phyloP scores from a whole-genome alignment of 2,113 vertebrate species.

The Ellobius talpinus region DNA sequence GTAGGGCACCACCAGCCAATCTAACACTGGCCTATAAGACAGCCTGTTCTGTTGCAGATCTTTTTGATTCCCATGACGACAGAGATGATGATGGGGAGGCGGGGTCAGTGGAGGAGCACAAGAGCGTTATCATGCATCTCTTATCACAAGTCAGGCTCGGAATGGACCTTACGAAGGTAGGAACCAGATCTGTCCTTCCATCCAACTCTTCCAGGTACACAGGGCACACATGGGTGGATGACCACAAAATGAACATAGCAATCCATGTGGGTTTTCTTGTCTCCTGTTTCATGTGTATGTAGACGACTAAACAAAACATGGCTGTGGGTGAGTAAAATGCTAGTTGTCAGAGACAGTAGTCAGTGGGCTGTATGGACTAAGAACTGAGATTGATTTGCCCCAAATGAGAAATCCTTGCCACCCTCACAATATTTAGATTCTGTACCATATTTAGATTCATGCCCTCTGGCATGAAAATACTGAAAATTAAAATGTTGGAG shows the following conservation, averaged over 20 bases:
- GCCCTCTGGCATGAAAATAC: neutral
- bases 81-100: conserved; percentile 95
- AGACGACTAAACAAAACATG: neutral
- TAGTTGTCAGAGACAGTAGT: neutral
- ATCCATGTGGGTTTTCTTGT: neutral
- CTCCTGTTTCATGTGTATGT: neutral
- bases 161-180: conserved; percentile 99
- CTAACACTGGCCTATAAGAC: neutral
- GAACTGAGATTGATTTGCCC: neutral
- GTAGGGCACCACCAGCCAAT: neutral
- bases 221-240: neutral
- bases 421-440: neutral
- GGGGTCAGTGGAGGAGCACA: conserved; percentile 98
- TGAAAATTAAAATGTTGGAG: neutral
- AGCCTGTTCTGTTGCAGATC: conserved; percentile 87
- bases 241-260: neutral
- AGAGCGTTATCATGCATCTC: conserved; percentile 99
- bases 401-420: neutral
- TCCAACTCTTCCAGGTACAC: neutral
- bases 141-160: conserved; percentile 97
- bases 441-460: neutral
- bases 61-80: conserved; percentile 95
- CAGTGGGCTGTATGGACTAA: neutral
- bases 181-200: neutral
- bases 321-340: neutral